Evolutionary conservation across 2,113 vertebrate genomes (phyloP).

Genomic region (Gobio gobio): DNA sequence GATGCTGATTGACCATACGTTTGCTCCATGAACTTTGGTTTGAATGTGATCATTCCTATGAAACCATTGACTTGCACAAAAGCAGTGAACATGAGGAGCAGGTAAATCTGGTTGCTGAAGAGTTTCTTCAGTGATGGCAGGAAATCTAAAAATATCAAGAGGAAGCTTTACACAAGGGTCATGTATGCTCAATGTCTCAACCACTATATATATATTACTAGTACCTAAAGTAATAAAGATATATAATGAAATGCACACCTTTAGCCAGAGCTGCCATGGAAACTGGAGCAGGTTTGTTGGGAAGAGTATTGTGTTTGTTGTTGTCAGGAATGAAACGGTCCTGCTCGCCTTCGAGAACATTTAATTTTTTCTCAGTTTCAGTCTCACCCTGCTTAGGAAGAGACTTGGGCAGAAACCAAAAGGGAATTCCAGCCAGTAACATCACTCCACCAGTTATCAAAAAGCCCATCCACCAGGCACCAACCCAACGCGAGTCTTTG

Average conservation of each 20-base stretch:
- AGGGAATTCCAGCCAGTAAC: slow-evolving; percentile 85
- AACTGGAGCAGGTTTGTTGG: slow-evolving; percentile 62
- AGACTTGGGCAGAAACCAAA: slow-evolving; percentile 91
- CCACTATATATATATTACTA: no score
- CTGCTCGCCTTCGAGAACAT: slow-evolving; percentile 60
- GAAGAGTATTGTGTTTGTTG: slow-evolving; percentile 47
- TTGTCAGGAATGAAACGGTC: slow-evolving; percentile 71
- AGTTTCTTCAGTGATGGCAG: slow-evolving; percentile 86
- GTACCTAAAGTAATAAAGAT: neutral
- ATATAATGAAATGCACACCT: slow-evolving; percentile 70
- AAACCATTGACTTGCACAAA: slow-evolving; percentile 86
- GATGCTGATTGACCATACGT: slow-evolving; percentile 88
- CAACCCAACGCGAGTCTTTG: slow-evolving; percentile 92
- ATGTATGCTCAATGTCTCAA: neutral
- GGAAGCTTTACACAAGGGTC: neutral
- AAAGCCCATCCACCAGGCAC: slow-evolving; percentile 97
- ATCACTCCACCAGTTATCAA: slow-evolving; percentile 81
- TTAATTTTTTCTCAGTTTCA: neutral
- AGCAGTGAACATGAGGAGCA: slow-evolving; percentile 82
- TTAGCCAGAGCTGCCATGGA: slow-evolving; percentile 81
- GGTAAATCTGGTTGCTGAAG: slow-evolving; percentile 84
- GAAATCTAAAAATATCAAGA: slow-evolving; percentile 80
- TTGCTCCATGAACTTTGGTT: slow-evolving; percentile 93
- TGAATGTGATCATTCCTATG: slow-evolving; percentile 96
- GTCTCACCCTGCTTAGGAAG: slow-evolving; percentile 75